Evolutionary conservation across 2,113 vertebrate species (phyloP), one percentile per base, ranked within the genome.

Genomic region (Tetrao urogallus): DNA sequence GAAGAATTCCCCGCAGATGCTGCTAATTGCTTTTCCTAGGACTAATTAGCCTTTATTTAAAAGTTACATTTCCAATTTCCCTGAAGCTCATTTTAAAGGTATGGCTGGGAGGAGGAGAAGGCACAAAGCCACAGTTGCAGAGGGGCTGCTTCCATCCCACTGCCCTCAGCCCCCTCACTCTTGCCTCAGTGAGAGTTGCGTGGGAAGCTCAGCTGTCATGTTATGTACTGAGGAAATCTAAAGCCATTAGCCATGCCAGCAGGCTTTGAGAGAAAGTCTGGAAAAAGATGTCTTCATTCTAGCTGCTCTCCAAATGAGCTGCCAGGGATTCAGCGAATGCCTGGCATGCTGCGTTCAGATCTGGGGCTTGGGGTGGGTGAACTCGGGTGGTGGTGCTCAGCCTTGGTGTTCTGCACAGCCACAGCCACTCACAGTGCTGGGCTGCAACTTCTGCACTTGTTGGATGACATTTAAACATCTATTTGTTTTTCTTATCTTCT

Each of bases 101-200:
- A 14, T 11, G 7, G 42, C 64, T 81, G 60, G 58, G 56, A 81
- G 75, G 4, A 79, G 56, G 69, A 58, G 45, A 57, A 57, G 76
- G 24, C 50, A 57, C 58, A 60, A 21, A 75, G 63, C 63, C 63
- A 43, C n/a, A 78, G 61, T 16, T 71, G 48, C 60, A 64, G 22
- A 1, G 43, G 70, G 5, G 45, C 47, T 48, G 61, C 40, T 28
- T 60, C 76, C 2, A 2, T 77, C 28, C 56, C 56, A 19, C 1
- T 0, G 0, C 3, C 58, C 27, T 32, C 34, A 67, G 47, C 10
- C 9, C 42, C 34, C 7, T 50, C 36, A 5, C 24, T 17, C 24
- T 6, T 16, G 34, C 25, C 61, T 64, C 36, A 8, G 17, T 12
- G 16, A 40, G 36, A 36, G 61, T 6, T 60, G 36, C 38, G 38